phyloP scores from a whole-genome alignment of 1,140 invertebrate genomes.

The Drosophila bipectinata region DNA sequence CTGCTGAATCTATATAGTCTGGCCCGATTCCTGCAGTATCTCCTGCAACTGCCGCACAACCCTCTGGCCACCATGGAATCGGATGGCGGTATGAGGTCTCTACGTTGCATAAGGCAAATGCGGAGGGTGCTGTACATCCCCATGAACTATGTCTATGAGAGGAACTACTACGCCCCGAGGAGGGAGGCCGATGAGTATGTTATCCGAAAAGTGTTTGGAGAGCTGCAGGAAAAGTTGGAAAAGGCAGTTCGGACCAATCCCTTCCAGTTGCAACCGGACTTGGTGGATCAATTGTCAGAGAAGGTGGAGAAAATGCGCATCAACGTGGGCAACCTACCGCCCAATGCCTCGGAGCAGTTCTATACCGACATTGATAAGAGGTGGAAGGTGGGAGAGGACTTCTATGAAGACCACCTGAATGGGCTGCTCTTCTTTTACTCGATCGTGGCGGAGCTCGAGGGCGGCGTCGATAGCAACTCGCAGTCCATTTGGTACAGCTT shows the following conservation, averaged over 20 bases:
- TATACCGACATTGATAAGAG: conserved; percentile 20
- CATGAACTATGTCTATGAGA: conserved; percentile 71
- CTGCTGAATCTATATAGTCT: conserved; percentile 53
- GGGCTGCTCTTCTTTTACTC: conserved; percentile 53
- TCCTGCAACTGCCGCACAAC: conserved; percentile 57
- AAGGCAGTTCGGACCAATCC: conserved; percentile 31
- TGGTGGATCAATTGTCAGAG: conserved; percentile 34
- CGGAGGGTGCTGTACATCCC: conserved; percentile 60
- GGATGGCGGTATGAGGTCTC: background rate
- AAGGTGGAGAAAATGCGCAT: conserved; percentile 52
- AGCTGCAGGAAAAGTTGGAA: conserved; percentile 53
- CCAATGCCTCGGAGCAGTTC: conserved; percentile 47
- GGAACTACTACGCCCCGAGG: conserved; percentile 39
- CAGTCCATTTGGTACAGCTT: conserved; percentile 64
- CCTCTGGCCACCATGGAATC: conserved; percentile 30
- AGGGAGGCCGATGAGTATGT: conserved; percentile 47
- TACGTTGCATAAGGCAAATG: conserved; percentile 60
- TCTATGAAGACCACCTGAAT: conserved; percentile 61
- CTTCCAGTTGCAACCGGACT: conserved; percentile 24
- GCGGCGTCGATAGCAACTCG: conserved; percentile 7
- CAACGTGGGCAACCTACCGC: conserved; percentile 64
- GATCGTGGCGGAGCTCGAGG: conserved; percentile 50
- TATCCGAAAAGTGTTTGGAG: conserved; percentile 54
- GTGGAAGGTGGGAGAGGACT: conserved; percentile 48
- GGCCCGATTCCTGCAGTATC: conserved; percentile 51